A percentile compares a stretch with the other conserved stretches of the same genome.
Conservation (phyloP, 2,797 vertebrate genomes). For the Sebastiscus albofasciatus region DNA sequence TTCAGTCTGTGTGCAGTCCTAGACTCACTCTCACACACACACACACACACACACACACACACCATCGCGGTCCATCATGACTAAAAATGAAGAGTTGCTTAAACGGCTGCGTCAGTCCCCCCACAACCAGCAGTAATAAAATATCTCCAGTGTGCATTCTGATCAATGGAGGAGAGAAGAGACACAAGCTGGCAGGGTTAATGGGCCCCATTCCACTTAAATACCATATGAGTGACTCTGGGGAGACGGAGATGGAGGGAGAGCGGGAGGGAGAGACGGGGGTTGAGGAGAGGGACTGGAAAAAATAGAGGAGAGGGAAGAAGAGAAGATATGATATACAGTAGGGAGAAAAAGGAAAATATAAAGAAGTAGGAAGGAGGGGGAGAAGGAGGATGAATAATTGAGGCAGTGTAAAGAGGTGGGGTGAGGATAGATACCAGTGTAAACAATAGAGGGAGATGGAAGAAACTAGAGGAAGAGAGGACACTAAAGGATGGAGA, state of each 20-base stretch:
- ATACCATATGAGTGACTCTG: slow-evolving; percentile 87
- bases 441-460: slow-evolving; percentile 12
- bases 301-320: neutral
- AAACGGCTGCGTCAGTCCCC: slow-evolving; percentile 68
- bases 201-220: slow-evolving; percentile 87
- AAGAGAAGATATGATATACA: neutral
- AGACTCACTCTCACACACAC: slow-evolving; percentile 22
- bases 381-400: slow-evolving; percentile 13
- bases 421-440: slow-evolving; percentile 5
- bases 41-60: slow-evolving; percentile 20
- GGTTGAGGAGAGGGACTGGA: neutral
- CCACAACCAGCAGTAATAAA: slow-evolving; percentile 87
- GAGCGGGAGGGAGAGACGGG: slow-evolving; percentile 5
- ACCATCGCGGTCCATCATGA: slow-evolving; percentile 48
- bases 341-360: slow-evolving; percentile 2
- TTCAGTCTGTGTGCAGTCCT: slow-evolving; percentile 42
- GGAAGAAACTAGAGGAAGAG: neutral
- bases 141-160: slow-evolving; percentile 90
- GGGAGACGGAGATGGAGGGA: slow-evolving; percentile 59
- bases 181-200: slow-evolving; percentile 87
- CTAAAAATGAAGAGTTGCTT: slow-evolving; percentile 64
- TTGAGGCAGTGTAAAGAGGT: slow-evolving; percentile 2
- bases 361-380: neutral
- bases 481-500: neutral
- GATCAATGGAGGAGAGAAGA: slow-evolving; percentile 90